Percentiles rank a stretch among this genome's conserved stretches.
Conservation (phyloP, 2,888 invertebrate species). For the Pachliopta kotzebuea region DNA sequence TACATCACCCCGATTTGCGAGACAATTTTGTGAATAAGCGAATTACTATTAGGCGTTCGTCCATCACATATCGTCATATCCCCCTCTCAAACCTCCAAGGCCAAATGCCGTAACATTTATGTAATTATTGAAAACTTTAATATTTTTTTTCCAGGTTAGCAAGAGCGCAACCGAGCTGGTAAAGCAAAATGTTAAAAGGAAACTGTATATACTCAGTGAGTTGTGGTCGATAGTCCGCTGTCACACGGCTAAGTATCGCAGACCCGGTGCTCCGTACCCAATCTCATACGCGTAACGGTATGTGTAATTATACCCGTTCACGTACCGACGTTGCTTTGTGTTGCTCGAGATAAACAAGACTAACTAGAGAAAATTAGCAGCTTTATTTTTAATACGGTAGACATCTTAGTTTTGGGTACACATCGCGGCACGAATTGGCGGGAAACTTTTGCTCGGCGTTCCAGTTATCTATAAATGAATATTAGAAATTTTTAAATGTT, state of each 20-base stretch:
- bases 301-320: background rate
- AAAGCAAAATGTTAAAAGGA: constrained; percentile 37
- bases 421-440: constrained; percentile 10
- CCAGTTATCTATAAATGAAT: background rate
- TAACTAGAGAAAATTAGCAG: constrained; percentile 19
- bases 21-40: too few relatives aligned
- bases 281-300: background rate
- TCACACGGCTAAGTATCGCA: constrained; percentile 7
- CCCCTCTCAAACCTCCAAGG: background rate
- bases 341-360: constrained; percentile 22
- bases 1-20: too few relatives aligned
- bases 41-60: too few relatives aligned
- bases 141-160: constrained; percentile 6
- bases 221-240: constrained; percentile 44
- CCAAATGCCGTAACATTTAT: background rate
- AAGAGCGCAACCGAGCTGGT: constrained; percentile 8
- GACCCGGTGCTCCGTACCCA: constrained; percentile 13
- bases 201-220: constrained; percentile 66
- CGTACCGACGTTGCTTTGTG: constrained; percentile 10
- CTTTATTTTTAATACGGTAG: constrained; percentile 24
- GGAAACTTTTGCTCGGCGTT: constrained; percentile 16
- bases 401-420: constrained; percentile 15
- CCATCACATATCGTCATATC: too few relatives aligned
- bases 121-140: too few relatives aligned
- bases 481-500: too few relatives aligned